A percentile compares a stretch with the other conserved stretches of the same genome.
phyloP scores from a whole-genome alignment of 1,140 invertebrate species.

The Micrasema longulum region DNA sequence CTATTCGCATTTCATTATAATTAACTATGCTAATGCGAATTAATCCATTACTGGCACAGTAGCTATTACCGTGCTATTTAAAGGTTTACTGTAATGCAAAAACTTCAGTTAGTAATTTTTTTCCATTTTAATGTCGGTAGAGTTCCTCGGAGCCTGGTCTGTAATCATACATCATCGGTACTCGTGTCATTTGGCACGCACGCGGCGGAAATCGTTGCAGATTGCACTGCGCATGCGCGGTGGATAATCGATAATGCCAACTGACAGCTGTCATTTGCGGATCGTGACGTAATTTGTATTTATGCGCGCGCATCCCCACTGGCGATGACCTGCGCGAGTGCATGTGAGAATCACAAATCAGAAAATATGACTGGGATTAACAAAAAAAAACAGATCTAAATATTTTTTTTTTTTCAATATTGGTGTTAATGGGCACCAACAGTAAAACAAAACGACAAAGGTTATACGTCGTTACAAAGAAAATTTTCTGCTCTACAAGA shows the following conservation, averaged over 20 bases:
- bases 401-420: not conserved
- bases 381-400: not conserved
- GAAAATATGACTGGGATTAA: not conserved
- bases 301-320: conserved; percentile 7
- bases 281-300: conserved; percentile 15
- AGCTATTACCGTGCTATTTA: too few species aligned
- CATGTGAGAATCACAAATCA: not conserved
- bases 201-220: not conserved
- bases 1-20: not conserved
- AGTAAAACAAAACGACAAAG: too few species aligned
- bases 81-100: not conserved
- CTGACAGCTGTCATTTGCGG: conserved; percentile 5
- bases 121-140: not conserved
- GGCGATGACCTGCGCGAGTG: not conserved
- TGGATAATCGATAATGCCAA: conserved; percentile 5
- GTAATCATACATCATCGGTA: not conserved
- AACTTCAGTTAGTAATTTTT: not conserved
- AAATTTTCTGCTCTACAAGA: too few species aligned
- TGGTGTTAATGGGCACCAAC: not conserved
- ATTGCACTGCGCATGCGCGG: not conserved
- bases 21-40: not conserved
- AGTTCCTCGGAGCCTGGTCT: not conserved
- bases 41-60: too few species aligned
- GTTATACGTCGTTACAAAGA: too few species aligned
- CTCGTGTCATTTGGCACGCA: not conserved